Conservation (phyloP, 2,888 invertebrate species). For the Cerceris rybyensis region DNA sequence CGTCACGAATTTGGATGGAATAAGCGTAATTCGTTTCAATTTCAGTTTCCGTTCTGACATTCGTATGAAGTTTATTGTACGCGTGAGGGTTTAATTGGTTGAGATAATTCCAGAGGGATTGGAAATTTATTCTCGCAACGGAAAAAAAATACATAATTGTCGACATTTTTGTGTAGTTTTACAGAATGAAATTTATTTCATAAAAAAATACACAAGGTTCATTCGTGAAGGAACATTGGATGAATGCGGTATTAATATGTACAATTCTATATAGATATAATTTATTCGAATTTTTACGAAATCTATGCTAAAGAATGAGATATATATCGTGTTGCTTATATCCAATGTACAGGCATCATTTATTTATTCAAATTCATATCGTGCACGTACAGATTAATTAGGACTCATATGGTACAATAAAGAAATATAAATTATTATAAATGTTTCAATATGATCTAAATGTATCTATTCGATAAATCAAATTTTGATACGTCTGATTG, state of each 20-base stretch:
- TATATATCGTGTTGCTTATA: conserved; percentile 27
- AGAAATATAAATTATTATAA: neutral
- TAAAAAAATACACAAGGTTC: conserved; percentile 34
- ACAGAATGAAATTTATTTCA: conserved; percentile 44
- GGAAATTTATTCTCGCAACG: too few species aligned
- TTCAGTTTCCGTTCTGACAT: too few species aligned
- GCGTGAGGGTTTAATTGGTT: too few species aligned
- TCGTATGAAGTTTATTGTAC: too few species aligned
- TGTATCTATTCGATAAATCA: neutral
- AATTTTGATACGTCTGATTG: neutral
- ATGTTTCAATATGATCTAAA: neutral
- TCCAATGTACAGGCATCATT: conserved; percentile 44
- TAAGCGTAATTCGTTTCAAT: too few species aligned
- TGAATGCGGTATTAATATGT: conserved; percentile 51
- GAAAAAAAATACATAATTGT: too few species aligned
- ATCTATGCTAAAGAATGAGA: conserved; percentile 23
- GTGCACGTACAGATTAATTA: conserved; percentile 42
- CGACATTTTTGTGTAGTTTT: neutral
- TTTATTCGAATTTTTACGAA: conserved; percentile 41
- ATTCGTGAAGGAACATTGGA: conserved; percentile 46
- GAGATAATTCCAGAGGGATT: too few species aligned
- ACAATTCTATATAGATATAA: conserved; percentile 47
- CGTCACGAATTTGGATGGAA: too few species aligned
- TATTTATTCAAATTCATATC: conserved; percentile 31
- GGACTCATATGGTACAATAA: neutral